Evolutionary conservation across 2,797 vertebrate genomes (phyloP).

Genomic region (Petrocephalus schoutedeni): DNA sequence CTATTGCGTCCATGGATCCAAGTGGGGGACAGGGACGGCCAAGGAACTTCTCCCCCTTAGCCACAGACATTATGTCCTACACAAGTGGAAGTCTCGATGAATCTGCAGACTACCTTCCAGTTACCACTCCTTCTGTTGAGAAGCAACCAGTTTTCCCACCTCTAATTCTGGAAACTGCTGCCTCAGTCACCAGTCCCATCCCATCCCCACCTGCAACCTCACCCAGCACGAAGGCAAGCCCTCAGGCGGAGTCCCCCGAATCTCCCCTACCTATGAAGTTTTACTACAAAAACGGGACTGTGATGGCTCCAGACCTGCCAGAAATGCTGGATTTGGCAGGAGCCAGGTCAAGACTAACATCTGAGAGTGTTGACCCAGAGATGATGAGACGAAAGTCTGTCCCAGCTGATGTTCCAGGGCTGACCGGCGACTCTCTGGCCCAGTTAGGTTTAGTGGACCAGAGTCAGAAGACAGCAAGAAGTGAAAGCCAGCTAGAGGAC

Average conservation of each 20-base stretch:
- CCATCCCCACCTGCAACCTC: slow-evolving; percentile 58
- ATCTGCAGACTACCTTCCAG: slow-evolving; percentile 86
- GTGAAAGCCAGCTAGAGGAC: slow-evolving; percentile 89
- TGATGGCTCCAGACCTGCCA: slow-evolving; percentile 89
- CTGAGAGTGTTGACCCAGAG: slow-evolving; percentile 79
- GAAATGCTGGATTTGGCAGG: slow-evolving; percentile 95
- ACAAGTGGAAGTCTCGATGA: slow-evolving; percentile 94
- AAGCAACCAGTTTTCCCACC: slow-evolving; percentile 80
- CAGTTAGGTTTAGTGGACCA: slow-evolving; percentile 59
- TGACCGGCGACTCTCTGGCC: slow-evolving; percentile 58
- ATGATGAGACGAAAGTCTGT: slow-evolving; percentile 69
- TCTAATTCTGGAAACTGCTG: slow-evolving; percentile 66
- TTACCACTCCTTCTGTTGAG: slow-evolving; percentile 81
- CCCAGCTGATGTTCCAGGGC: slow-evolving; percentile 59
- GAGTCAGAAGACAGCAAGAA: slow-evolving; percentile 57
- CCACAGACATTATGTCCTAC: slow-evolving; percentile 92
- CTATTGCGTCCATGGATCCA: slow-evolving; percentile 83
- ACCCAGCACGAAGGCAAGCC: slow-evolving; percentile 50
- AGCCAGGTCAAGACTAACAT: slow-evolving; percentile 79
- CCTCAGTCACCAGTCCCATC: slow-evolving; percentile 58
- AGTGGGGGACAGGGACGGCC: slow-evolving; percentile 78
- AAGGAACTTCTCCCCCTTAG: slow-evolving; percentile 85
- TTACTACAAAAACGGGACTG: slow-evolving; percentile 80
- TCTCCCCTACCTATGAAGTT: slow-evolving; percentile 71
- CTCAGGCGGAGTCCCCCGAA: slow-evolving; percentile 68